Conservation (phyloP, 2,113 vertebrate species). For the Pithys albifrons region DNA sequence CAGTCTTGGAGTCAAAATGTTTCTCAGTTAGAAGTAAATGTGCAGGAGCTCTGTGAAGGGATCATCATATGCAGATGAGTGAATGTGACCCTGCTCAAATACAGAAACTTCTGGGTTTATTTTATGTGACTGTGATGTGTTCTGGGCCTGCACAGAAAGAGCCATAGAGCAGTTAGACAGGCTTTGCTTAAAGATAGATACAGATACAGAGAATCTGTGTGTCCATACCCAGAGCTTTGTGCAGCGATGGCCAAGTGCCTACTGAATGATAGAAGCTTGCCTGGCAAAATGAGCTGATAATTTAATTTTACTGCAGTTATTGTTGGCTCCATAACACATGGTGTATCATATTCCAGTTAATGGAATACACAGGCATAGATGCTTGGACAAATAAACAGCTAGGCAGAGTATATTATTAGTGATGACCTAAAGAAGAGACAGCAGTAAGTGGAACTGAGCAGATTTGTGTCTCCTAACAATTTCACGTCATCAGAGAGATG, state of each 20-base stretch:
- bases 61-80: accelerated
- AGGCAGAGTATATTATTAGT: neutral
- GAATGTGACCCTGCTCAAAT: neutral
- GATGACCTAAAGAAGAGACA: neutral
- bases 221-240: neutral
- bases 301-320: constrained; percentile 9
- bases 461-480: neutral
- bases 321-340: neutral
- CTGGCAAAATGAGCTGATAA: constrained; percentile 2
- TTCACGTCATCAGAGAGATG: neutral
- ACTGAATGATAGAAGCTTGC: neutral
- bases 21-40: neutral
- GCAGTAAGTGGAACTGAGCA: neutral
- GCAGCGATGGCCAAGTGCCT: neutral
- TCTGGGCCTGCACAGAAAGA: neutral
- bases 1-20: neutral
- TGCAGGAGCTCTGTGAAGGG: neutral
- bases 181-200: neutral
- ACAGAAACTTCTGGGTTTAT: neutral
- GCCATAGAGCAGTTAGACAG: neutral
- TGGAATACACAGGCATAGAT: neutral
- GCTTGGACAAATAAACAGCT: neutral
- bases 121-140: neutral
- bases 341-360: constrained; percentile 20
- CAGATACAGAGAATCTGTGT: neutral